Evolutionary conservation across 2,888 invertebrate species (phyloP), one percentile per base, ranked within the genome.

Genomic region (Micoletzkya japonica): DNA sequence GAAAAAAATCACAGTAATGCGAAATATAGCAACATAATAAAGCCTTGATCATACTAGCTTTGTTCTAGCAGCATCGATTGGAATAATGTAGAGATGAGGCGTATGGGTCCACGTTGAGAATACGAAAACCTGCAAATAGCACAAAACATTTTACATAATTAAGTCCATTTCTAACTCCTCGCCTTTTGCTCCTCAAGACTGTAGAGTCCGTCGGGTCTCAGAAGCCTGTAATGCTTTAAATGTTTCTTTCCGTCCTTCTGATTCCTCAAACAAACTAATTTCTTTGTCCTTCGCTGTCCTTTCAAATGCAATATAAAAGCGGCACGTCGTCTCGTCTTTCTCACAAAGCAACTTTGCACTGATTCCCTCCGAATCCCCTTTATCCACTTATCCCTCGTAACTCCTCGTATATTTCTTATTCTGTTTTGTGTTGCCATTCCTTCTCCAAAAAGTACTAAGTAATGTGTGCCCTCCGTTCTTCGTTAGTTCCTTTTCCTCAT

Each of bases 171-270:
- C 17, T 59, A 14, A 26, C 4, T 34, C 24, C 20, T 24, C 24
- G n/a, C 63, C 63, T 63, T 63, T 24, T 20, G 2, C 34, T 63
- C 63, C 34, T 24, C 39, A 6, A 37, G 34, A 30, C 50, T 50
- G 17, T 63, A 63, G n/a, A 63, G 50, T 7, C 63, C 63, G 50
- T 63, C 63, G 10, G 63, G 63, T 28, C 63, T 36, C 17, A 63
- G 32, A 7, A 63, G 63, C 63, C 63, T 63, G 63, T 7, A 61
- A 63, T n/a, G 24, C 7, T 17, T 39, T 17, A 39, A 10, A 39
- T 39, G 7, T 10, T 39, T 39, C 39, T 17, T 10, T 17, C 39
- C 10, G 17, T 39, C 39, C 10, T 7, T 17, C 7, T 10, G 17
- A 39, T 17, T 17, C 7, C 17, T 6, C 52, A 52, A 6, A 52